phyloP scores from a whole-genome alignment of 2,888 invertebrate species.

The Micoletzkya japonica region DNA sequence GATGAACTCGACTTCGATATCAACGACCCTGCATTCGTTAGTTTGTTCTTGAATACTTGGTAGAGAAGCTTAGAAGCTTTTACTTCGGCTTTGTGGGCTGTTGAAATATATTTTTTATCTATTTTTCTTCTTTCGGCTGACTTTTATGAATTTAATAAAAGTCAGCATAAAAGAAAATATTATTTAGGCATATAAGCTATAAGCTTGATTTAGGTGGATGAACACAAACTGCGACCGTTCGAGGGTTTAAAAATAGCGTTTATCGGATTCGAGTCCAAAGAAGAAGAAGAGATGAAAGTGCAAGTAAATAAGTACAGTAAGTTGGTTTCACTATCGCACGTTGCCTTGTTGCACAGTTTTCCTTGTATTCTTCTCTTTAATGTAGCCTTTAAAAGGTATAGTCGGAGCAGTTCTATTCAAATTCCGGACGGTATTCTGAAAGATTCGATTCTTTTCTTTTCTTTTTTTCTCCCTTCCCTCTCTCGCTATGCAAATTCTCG shows the following conservation, averaged over 20 bases:
- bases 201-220: conserved; percentile 20
- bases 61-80: not conserved
- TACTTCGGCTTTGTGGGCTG: not conserved
- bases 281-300: conserved; percentile 31
- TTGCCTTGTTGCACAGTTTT: not conserved
- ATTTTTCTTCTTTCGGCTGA: not conserved
- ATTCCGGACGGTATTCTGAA: no score
- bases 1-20: conserved; percentile 16
- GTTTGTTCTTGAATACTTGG: not conserved
- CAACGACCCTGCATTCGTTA: not conserved
- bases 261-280: conserved; percentile 26
- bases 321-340: not conserved
- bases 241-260: conserved; percentile 32
- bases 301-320: conserved; percentile 28
- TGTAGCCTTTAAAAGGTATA: no score
- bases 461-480: no score
- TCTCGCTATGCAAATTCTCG: no score
- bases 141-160: no score
- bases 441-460: no score
- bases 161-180: no score
- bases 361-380: no score
- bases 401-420: no score
- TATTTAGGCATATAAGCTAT: not conserved
- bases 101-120: not conserved
- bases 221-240: conserved; percentile 28